Evolutionary conservation across 2,888 invertebrate genomes (phyloP), one percentile per base, ranked within the genome.

Genomic region (Leptopilina syphax): DNA sequence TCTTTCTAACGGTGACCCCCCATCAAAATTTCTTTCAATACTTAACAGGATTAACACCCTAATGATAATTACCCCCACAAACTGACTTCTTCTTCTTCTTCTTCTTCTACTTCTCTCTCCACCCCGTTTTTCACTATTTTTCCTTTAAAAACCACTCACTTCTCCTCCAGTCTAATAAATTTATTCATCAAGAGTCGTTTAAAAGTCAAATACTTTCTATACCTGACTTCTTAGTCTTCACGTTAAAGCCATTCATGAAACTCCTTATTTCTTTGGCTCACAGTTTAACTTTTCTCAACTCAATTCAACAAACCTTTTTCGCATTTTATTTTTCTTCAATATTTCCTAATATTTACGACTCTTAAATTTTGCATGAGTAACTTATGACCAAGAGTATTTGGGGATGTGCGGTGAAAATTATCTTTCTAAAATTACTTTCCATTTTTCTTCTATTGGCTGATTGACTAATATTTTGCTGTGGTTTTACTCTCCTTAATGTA

Each of bases 11-110:
- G 65, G 54, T 34, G 34, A 78, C 67, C 68, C 80, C 77, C 70
- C 66, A 44, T 24, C 13, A 77, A 4, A 18, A 57, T 44, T 70
- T 77, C 79, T 82, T 84, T 84, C 8, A 70, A 81, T 66, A 44
- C 68, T 78, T 84, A 85, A 86, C 82, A 85, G 85, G 84, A 86
- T 87, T 85, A 87, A 83, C 82, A 34, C 77, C 76, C 82, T 81
- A 85, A 85, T 84, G 83, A 86, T 86, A 79, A 84, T 85, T 82
- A 81, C 77, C 76, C 57, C 47, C 34, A 34, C 34, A 76, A 76
- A 81, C 80, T 57, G 57, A 79, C 78, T 76, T 80, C 70, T 76
- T 27, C 77, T 65, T 13, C 27, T 9, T 10, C 65, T 65, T 27
- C 27, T 47, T 9, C 12, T 27, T 27, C 34, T 27, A 9, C 34